Conservation (phyloP, 2,113 vertebrate species). For the Sapayoa aenigma region DNA sequence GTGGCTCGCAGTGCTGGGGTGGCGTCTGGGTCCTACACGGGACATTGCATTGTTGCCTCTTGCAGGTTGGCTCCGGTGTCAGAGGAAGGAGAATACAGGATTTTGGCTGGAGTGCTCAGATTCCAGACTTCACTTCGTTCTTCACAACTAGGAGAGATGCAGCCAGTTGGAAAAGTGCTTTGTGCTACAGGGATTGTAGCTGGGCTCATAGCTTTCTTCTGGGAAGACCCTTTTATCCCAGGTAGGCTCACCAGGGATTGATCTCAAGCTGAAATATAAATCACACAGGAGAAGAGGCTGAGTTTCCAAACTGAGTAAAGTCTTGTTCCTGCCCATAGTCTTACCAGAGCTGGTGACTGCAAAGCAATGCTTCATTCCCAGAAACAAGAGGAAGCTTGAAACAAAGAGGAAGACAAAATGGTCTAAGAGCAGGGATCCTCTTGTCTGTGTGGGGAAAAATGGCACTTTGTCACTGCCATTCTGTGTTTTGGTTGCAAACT, state of each 20-base stretch:
- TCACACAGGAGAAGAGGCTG: background rate
- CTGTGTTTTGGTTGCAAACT: background rate
- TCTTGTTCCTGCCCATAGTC: background rate
- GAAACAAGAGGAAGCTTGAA: background rate
- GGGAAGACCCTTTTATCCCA: slow-evolving; percentile 71
- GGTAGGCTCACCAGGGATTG: slow-evolving; percentile 14
- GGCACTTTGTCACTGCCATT: background rate
- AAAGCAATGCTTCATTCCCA: background rate
- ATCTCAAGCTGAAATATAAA: background rate
- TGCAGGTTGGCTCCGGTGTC: background rate
- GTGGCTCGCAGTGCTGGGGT: background rate
- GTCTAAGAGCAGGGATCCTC: background rate
- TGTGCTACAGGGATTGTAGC: background rate
- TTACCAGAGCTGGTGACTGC: background rate
- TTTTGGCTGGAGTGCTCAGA: background rate
- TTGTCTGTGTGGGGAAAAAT: background rate
- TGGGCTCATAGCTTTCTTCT: slow-evolving; percentile 46
- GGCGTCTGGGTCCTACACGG: background rate
- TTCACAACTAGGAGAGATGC: background rate
- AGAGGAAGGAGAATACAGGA: background rate
- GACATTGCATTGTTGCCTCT: background rate
- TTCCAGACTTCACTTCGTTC: background rate
- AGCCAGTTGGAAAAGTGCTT: background rate
- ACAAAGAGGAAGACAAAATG: background rate
- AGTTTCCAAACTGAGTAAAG: background rate